phyloP scores from a whole-genome alignment of 2,113 vertebrate genomes.

The Sclerurus mexicanus region DNA sequence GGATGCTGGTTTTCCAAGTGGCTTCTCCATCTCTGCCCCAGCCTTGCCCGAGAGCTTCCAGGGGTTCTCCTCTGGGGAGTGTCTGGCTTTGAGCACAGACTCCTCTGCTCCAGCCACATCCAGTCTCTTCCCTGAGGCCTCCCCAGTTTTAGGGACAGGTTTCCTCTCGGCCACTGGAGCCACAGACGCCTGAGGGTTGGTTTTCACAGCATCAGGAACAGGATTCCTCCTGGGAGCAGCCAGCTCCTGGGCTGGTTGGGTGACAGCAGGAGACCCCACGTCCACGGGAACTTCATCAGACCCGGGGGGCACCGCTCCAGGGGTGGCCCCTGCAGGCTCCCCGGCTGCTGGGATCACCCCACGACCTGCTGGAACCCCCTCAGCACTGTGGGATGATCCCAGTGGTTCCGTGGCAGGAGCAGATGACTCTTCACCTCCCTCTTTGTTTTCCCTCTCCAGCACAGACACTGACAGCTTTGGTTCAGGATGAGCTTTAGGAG shows the following conservation, averaged over 20 bases:
- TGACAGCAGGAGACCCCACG: not conserved
- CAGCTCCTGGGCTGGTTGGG: not conserved
- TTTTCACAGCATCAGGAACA: not conserved
- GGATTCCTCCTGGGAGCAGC: not conserved
- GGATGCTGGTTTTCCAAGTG: not conserved
- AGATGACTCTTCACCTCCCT: not conserved
- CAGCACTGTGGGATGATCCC: not conserved
- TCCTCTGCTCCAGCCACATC: not conserved
- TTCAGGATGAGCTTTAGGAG: not conserved
- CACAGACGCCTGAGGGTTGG: fast-evolving
- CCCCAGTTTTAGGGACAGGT: fast-evolving
- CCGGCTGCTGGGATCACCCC: not conserved
- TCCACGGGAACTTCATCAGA: not conserved
- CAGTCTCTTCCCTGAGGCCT: fast-evolving
- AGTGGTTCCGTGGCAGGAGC: not conserved
- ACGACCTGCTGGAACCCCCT: not conserved
- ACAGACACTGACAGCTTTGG: not conserved
- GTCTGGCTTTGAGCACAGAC: not conserved
- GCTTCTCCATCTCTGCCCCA: constrained; percentile 6
- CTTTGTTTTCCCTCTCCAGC: not conserved
- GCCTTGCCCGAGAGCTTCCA: not conserved
- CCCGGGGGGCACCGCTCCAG: not conserved
- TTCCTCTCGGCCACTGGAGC: not conserved
- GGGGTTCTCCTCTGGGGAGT: not conserved
- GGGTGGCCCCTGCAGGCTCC: not conserved